Percentiles rank a stretch among this genome's conserved stretches.
Conservation (phyloP, 2,888 invertebrate genomes). For the Agrochola macilenta region DNA sequence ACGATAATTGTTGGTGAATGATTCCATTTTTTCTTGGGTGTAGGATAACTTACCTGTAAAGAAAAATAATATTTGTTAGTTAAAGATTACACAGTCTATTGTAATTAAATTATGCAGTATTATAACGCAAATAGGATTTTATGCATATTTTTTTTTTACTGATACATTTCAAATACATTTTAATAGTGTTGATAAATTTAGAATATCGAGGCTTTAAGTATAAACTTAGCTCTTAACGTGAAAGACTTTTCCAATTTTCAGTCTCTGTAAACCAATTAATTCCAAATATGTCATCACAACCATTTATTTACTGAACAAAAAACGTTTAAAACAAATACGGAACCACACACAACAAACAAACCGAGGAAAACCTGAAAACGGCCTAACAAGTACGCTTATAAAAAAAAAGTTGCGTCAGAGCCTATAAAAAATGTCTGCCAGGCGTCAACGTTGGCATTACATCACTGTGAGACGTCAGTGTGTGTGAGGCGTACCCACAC, state of each 20-base stretch:
- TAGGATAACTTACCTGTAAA: conserved; percentile 73
- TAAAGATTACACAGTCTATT: neutral
- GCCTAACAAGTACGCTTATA: conserved; percentile 83
- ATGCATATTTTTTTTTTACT: neutral
- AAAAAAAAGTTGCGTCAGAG: conserved; percentile 89
- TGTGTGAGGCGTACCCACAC: conserved; percentile 70
- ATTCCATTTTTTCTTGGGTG: conserved; percentile 56
- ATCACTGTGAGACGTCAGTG: conserved; percentile 78
- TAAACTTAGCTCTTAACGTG: neutral
- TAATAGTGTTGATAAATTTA: neutral
- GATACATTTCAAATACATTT: neutral
- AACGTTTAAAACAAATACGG: conserved; percentile 54
- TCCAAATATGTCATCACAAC: neutral
- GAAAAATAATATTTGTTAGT: conserved; percentile 33
- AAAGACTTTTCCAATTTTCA: neutral
- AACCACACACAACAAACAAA: conserved; percentile 52
- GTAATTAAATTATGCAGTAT: neutral
- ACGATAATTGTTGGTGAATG: conserved; percentile 51
- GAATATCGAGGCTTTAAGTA: neutral
- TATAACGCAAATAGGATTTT: neutral
- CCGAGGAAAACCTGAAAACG: conserved; percentile 69
- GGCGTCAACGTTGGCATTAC: conserved; percentile 88
- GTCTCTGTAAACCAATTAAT: neutral
- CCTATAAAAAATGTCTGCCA: conserved; percentile 90
- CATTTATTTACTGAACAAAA: conserved; percentile 7